Percentiles rank a stretch among this genome's conserved stretches.
Conservation (phyloP, 2,113 vertebrate species). For the Prionailurus bengalensis region DNA sequence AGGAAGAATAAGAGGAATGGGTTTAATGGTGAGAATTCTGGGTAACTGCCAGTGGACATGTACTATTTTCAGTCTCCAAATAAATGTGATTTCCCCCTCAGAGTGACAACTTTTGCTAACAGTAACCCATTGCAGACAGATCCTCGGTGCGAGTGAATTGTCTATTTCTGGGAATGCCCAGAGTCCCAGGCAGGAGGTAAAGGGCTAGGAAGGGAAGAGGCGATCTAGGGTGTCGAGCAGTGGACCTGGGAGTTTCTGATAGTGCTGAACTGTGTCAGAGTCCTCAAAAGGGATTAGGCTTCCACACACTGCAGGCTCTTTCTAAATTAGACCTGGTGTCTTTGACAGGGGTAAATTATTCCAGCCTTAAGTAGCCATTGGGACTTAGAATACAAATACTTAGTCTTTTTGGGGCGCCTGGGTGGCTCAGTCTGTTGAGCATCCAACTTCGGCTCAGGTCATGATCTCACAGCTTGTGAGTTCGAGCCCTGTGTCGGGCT, state of each 20-base stretch:
- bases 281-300: background rate
- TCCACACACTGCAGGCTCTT: background rate
- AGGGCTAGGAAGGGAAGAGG: background rate
- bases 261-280: background rate
- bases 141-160: background rate
- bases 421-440: too few species aligned
- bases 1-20: background rate
- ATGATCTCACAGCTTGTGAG: too few species aligned
- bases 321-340: constrained; percentile 15
- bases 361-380: background rate
- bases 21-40: background rate
- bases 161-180: background rate
- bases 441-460: too few species aligned
- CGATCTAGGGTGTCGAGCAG: background rate
- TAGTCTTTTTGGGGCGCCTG: background rate
- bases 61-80: background rate
- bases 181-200: background rate
- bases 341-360: background rate
- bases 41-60: background rate
- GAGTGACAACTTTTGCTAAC: background rate
- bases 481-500: too few species aligned
- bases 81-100: background rate
- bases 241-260: background rate
- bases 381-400: background rate
- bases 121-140: background rate